These are phyloP conservation scores for Trisateles emortualis DNA, from an alignment of 2,888 invertebrate genomes.

Conservation along the genomic window DNA sequence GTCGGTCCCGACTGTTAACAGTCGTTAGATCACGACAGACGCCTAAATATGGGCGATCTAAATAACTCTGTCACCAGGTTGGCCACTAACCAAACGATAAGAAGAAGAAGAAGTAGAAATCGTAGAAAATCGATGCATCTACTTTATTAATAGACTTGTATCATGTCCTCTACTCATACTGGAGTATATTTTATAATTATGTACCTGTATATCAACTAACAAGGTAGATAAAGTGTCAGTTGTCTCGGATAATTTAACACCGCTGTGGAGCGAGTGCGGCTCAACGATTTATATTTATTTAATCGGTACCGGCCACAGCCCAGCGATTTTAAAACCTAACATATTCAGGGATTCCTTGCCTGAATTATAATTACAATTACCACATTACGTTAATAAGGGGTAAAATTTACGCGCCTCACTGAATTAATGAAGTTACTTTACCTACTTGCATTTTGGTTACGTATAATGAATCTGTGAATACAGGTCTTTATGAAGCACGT, in stretches of 20 bases:
- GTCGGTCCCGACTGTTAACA: too few relatives aligned
- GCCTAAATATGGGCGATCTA: too few relatives aligned
- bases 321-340: slow-evolving; percentile 17
- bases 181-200: background rate
- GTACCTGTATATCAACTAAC: slow-evolving; percentile 23
- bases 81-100: too few relatives aligned
- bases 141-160: too few relatives aligned
- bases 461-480: slow-evolving; percentile 1
- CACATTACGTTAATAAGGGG: slow-evolving; percentile 7
- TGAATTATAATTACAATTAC: slow-evolving; percentile 20
- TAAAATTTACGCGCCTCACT: background rate
- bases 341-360: background rate
- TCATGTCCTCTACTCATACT: too few relatives aligned
- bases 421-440: background rate
- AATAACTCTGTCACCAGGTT: too few relatives aligned
- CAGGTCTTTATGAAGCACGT: slow-evolving; percentile 1
- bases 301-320: slow-evolving; percentile 29
- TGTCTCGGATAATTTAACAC: slow-evolving; percentile 44
- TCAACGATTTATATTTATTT: slow-evolving; percentile 51
- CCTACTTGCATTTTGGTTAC: background rate
- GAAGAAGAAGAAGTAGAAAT: too few relatives aligned
- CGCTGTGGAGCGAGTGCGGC: slow-evolving; percentile 30
- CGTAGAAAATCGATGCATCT: too few relatives aligned
- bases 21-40: too few relatives aligned
- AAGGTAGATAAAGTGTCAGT: slow-evolving; percentile 30